Conservation (phyloP, 2,113 vertebrate genomes). For the Panthera uncia region DNA sequence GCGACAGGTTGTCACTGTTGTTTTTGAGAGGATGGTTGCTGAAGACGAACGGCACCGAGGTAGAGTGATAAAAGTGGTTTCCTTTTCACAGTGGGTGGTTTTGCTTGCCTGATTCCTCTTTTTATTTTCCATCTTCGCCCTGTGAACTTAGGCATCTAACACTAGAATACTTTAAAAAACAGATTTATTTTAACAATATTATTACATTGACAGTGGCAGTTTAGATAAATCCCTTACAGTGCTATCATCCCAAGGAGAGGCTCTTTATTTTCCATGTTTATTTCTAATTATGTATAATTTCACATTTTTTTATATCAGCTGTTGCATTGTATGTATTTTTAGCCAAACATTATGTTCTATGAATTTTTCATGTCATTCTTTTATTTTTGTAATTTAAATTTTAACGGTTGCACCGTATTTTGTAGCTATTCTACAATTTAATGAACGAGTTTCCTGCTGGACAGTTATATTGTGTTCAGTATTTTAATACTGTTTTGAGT, state of each 20-base stretch:
- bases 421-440: background rate
- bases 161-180: background rate
- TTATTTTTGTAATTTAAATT: constrained; percentile 30
- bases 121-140: constrained; percentile 22
- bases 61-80: constrained; percentile 72
- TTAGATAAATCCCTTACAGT: background rate
- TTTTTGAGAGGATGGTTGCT: constrained; percentile 98
- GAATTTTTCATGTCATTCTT: background rate
- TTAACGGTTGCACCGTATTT: background rate
- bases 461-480: background rate
- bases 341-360: background rate
- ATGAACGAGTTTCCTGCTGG: background rate
- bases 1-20: constrained; percentile 97
- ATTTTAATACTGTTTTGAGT: background rate
- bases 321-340: background rate
- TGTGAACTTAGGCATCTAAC: background rate
- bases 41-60: constrained; percentile 96
- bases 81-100: constrained; percentile 24
- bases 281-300: background rate
- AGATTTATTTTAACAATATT: background rate
- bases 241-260: background rate
- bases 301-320: background rate
- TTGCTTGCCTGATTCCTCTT: background rate
- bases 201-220: background rate
- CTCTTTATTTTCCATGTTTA: constrained; percentile 22